Conservation (phyloP, 2,113 vertebrate genomes). For the Ctenodactylus gundi region DNA sequence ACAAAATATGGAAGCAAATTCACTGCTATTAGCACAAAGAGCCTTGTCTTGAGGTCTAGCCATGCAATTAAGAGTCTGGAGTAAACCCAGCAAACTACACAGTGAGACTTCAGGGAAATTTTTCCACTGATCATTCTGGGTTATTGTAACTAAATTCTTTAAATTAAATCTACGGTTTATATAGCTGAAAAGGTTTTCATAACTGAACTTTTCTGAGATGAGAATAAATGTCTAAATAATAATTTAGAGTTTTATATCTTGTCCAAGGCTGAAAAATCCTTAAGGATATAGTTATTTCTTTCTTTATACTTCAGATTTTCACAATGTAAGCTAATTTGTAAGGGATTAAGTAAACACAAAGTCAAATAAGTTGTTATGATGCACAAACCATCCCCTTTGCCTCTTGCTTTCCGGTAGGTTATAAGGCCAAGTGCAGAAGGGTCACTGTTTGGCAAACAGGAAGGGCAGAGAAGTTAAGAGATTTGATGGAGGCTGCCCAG, state of each 20-base stretch:
- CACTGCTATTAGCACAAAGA: background rate
- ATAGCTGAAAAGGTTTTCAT: background rate
- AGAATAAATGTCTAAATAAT: background rate
- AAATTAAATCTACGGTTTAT: background rate
- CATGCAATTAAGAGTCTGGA: background rate
- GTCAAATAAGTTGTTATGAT: background rate
- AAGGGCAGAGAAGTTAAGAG: background rate
- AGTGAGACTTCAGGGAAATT: background rate
- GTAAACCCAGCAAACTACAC: background rate
- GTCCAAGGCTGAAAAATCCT: background rate
- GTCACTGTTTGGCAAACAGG: background rate
- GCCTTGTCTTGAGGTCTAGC: background rate
- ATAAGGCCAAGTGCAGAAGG: background rate
- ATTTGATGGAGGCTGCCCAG: background rate
- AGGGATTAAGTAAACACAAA: background rate
- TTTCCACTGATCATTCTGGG: background rate
- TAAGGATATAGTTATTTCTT: background rate
- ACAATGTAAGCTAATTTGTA: background rate
- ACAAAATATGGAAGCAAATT: background rate
- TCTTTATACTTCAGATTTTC: constrained; percentile 36
- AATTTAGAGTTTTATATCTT: background rate
- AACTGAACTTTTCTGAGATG: background rate
- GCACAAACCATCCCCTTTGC: background rate
- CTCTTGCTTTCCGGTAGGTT: background rate
- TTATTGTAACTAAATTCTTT: background rate